A percentile compares a stretch with the other conserved stretches of the same genome.
phyloP scores from a whole-genome alignment of 2,888 invertebrate genomes.

The Tenthredo notha region DNA sequence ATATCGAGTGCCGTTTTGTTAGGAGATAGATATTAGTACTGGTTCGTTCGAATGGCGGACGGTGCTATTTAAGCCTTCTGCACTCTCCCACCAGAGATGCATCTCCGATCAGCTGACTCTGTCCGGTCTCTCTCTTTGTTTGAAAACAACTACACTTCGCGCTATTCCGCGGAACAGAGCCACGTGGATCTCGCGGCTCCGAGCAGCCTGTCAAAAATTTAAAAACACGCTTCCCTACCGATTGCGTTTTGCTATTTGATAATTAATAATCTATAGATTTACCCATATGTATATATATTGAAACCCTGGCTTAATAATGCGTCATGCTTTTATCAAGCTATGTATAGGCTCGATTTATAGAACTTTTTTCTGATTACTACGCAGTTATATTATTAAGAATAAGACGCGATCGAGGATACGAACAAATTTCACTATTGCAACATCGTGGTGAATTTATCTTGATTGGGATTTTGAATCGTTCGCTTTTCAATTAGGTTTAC shows the following conservation, averaged over 20 bases:
- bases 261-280: not conserved
- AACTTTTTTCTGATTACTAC: not conserved
- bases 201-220: slow-evolving; percentile 42
- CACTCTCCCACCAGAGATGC: slow-evolving; percentile 64
- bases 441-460: slow-evolving; percentile 1
- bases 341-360: not conserved
- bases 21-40: slow-evolving; percentile 73
- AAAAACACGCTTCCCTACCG: slow-evolving; percentile 27
- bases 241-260: not conserved
- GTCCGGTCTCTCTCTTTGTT: slow-evolving; percentile 72
- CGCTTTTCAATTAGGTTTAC: not conserved
- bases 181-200: slow-evolving; percentile 52
- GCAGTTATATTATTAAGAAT: not conserved
- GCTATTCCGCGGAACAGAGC: slow-evolving; percentile 57
- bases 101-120: slow-evolving; percentile 75
- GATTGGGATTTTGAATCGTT: not conserved
- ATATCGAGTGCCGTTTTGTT: slow-evolving; percentile 37
- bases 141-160: slow-evolving; percentile 71
- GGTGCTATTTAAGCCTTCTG: slow-evolving; percentile 77
- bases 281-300: not conserved
- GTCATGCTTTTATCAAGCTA: not conserved
- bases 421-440: not conserved
- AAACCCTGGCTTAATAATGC: not conserved
- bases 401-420: not conserved
- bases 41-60: slow-evolving; percentile 67